Evolutionary conservation across 2,797 vertebrate genomes (phyloP).

Genomic region (Antrozous pallidus): DNA sequence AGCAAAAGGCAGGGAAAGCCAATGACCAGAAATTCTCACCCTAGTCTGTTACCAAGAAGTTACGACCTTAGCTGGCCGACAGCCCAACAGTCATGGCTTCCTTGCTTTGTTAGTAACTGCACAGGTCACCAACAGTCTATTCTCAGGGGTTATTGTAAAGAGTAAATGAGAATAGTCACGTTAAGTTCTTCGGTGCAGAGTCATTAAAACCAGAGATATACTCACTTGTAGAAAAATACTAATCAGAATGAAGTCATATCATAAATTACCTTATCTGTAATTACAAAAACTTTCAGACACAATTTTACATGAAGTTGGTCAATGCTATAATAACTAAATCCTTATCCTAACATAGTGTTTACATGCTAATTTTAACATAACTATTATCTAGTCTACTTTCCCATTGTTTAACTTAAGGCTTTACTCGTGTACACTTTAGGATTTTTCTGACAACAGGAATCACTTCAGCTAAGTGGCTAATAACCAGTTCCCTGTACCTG

Average conservation of each 20-base stretch:
- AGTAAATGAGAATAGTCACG: not conserved
- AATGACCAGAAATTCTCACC: not conserved
- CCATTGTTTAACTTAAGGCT: not conserved
- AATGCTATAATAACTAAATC: not conserved
- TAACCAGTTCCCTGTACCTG: not conserved
- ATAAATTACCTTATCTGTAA: not conserved
- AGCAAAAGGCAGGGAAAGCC: not conserved
- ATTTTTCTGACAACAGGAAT: not conserved
- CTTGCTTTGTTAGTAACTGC: not conserved
- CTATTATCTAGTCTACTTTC: not conserved
- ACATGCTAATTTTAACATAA: constrained; percentile 3
- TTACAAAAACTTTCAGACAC: not conserved
- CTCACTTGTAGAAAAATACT: constrained; percentile 19
- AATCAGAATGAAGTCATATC: constrained; percentile 7
- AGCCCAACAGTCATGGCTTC: not conserved
- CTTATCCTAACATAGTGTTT: not conserved
- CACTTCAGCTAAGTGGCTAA: not conserved
- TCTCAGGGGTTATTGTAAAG: not conserved
- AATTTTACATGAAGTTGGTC: not conserved
- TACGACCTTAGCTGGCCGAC: not conserved
- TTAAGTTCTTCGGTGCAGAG: not conserved
- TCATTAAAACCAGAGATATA: constrained; percentile 23
- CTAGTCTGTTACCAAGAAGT: not conserved
- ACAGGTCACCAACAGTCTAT: not conserved
- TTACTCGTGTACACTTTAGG: not conserved